Conservation (phyloP, 1,140 invertebrate species). For the Monochamus saltuarius region DNA sequence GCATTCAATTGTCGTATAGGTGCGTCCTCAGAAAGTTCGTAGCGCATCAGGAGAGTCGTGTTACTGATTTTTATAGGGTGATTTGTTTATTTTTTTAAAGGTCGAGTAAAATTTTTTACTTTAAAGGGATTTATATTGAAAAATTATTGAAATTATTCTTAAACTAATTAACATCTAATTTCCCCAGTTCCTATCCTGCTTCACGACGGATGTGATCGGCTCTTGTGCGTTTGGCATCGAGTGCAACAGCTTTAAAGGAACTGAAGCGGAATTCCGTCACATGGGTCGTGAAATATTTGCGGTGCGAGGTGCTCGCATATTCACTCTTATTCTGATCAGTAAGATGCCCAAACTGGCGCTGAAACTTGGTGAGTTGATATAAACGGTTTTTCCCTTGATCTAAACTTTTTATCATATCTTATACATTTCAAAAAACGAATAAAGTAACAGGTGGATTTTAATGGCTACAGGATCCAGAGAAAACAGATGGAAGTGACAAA, state of each 20-base stretch:
- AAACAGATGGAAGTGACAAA: no score
- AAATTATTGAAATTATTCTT: no score
- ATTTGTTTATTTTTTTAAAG: no score
- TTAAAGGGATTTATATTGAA: not conserved
- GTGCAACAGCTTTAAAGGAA: conserved; percentile 58
- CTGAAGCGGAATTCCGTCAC: conserved; percentile 56
- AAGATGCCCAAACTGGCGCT: conserved; percentile 15
- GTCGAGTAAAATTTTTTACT: conserved; percentile 6
- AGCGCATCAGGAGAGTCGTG: no score
- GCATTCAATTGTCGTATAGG: no score
- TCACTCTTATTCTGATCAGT: not conserved
- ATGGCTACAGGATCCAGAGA: no score
- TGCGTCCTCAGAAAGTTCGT: no score
- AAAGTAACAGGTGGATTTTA: no score
- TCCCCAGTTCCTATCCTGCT: conserved; percentile 55
- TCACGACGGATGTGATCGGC: conserved; percentile 65
- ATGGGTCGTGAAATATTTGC: conserved; percentile 14
- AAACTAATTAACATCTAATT: not conserved
- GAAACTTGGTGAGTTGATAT: conserved; percentile 2
- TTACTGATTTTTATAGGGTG: no score
- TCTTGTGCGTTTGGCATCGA: conserved; percentile 64
- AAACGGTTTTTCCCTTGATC: not conserved
- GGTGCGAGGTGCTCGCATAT: not conserved
- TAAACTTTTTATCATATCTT: no score
- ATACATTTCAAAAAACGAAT: no score